Base-by-base conservation (phyloP, 2,113 vertebrate genomes). In the Cairina moschata region DNA sequence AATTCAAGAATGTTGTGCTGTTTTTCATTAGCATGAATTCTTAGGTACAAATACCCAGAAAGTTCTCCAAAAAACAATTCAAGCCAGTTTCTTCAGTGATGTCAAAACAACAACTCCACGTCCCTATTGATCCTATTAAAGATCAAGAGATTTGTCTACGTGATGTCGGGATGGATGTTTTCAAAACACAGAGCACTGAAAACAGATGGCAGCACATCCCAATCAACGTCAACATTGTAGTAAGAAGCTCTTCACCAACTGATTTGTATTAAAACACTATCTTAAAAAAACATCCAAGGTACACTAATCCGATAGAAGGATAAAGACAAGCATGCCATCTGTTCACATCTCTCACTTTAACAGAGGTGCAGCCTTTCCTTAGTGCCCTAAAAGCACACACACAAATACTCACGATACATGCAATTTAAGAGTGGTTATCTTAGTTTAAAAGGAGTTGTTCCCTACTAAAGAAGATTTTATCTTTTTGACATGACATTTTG, bases 141-240 rank as follows among this genome's bases (percentile, higher is more conserved):
- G 84, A 96, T 86, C 81, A 86, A 93, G 89, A 96, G 88, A 83
- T 96, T 89, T 82, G 90, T 87, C 90, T 93, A 88, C 29, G 73
- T 90, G 96, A 93, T 91, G 95, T 91, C 87, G 59, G 76, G 89
- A 74, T 75, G 50, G 86, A 84, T 88, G 92, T 91, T 91, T 96
- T 95, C 88, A 93, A 93, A 91, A 92, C 5, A 38, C 86, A 87
- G 91, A 94, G 93, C 89, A 91, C 90, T 83, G 89, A 94, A 95
- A 96, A 91, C 98, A 98, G 98, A 98, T 98, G 98, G 98, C 83
- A 74, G 88, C 89, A 88, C 92, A 91, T 92, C 92, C 89, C 92
- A 91, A 91, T 97, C 95, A 96, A 95, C 89, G 48, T 93, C 96
- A 97, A 66, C 66, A 77, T 96, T 83, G 79, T 90, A 92, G 93